Evolutionary conservation across 2,797 vertebrate genomes (phyloP), one percentile per base, ranked within the genome.

Genomic region (Cryptoblepharus egeriae): DNA sequence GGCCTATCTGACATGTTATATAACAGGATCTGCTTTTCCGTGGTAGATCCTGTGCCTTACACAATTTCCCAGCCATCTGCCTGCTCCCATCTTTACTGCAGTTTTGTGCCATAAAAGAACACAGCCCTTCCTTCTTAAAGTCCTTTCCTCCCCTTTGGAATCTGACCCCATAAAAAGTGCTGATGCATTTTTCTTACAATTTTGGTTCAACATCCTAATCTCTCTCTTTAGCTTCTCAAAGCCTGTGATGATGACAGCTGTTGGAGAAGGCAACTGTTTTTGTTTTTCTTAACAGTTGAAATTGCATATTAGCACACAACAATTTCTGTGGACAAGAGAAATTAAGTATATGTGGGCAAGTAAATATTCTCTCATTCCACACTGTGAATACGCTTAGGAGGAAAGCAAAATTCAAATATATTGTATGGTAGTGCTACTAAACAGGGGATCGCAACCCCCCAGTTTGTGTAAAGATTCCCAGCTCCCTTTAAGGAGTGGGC

Each of bases 271-370:
- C 45, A 88, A 92, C 80, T 80, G 80, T 89, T 88, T 87, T 92
- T n/a, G n/a, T n/a, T n/a, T n/a, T n/a, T n/a, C n/a, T 89, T 85
- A 80, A 60, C 75, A 67, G 77, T 84, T 61, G 15, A 78, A 72
- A 87, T 88, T 91, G 83, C 87, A 79, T 80, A 80, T 18, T 91
- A 84, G 49, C 30, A 86, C 87, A 83, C 85, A 88, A 65, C 80
- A 83, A 80, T 80, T 84, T 70, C 87, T 87, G 75, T 85, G 83
- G 92, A 83, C 91, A 91, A 89, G 88, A 52, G 83, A 75, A 89
- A 82, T 93, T 87, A 90, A 90, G 87, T 22, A 10, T 88, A 82
- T n/a, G n/a, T n/a, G n/a, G n/a, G n/a, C n/a, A n/a, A n/a, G n/a
- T n/a, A n/a, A n/a, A n/a, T n/a, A n/a, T n/a, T n/a, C 81, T 91